phyloP scores from a whole-genome alignment of 2,888 invertebrate genomes.

The Sinodicranocentrus sp. region DNA sequence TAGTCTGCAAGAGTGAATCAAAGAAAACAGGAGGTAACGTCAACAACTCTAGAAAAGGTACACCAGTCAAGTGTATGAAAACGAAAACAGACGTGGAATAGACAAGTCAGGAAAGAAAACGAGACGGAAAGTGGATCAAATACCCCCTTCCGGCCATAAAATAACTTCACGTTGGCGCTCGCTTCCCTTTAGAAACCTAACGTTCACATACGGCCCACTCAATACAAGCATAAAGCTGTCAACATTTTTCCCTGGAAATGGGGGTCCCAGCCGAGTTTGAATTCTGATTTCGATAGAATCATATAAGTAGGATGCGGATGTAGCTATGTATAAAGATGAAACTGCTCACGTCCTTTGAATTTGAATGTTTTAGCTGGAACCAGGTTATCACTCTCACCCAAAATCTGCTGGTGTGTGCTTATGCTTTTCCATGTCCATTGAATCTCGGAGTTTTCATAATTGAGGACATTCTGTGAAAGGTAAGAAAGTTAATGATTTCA shows the following conservation, averaged over 20 bases:
- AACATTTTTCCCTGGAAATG: not conserved
- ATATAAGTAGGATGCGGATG: too few species aligned
- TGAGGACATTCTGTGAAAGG: too few species aligned
- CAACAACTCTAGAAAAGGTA: conserved; percentile 12
- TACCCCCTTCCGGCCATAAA: conserved; percentile 61
- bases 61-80: conserved; percentile 42
- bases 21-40: conserved; percentile 32
- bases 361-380: too few species aligned
- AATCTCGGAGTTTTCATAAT: too few species aligned
- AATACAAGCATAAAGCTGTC: not conserved
- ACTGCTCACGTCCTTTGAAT: too few species aligned
- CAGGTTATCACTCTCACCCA: too few species aligned
- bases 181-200: not conserved
- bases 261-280: not conserved
- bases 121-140: conserved; percentile 60
- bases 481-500: too few species aligned
- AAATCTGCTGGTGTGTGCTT: too few species aligned
- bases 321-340: too few species aligned
- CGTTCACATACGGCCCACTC: not conserved
- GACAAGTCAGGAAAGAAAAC: conserved; percentile 51
- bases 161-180: conserved; percentile 38
- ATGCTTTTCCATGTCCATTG: too few species aligned
- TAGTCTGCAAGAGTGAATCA: conserved; percentile 21
- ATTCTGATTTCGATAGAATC: not conserved
- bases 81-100: conserved; percentile 42